phyloP scores from a whole-genome alignment of 2,797 vertebrate species.

The Ceryle rudis region DNA sequence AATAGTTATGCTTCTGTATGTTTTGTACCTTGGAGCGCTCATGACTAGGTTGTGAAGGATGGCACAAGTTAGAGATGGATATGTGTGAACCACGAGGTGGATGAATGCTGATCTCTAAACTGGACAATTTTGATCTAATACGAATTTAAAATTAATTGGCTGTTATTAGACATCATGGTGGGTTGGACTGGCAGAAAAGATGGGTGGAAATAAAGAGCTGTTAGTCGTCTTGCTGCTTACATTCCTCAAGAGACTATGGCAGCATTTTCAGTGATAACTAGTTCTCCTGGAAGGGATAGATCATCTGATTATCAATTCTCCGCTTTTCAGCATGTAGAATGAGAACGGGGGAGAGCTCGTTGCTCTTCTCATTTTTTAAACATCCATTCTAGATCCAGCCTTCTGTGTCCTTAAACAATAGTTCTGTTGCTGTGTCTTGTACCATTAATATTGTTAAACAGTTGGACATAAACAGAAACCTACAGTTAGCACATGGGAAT shows the following conservation, averaged over 20 bases:
- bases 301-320: not conserved
- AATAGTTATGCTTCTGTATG: accelerated
- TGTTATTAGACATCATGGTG: not conserved
- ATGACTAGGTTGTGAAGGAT: not conserved
- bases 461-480: not conserved
- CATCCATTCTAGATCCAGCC: not conserved
- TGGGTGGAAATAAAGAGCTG: not conserved
- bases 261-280: not conserved
- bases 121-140: not conserved
- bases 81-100: accelerated
- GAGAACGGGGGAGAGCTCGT: not conserved
- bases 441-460: not conserved
- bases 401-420: not conserved
- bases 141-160: not conserved
- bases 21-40: not conserved
- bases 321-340: not conserved
- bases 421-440: not conserved
- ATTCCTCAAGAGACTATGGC: not conserved
- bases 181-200: not conserved
- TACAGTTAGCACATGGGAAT: not conserved
- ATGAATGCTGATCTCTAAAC: not conserved
- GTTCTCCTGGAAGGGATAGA: not conserved
- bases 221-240: not conserved
- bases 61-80: accelerated
- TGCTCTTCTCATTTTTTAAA: not conserved